These are phyloP conservation scores for Merops nubicus DNA, from an alignment of 2,113 vertebrate species.

Conservation along the genomic window DNA sequence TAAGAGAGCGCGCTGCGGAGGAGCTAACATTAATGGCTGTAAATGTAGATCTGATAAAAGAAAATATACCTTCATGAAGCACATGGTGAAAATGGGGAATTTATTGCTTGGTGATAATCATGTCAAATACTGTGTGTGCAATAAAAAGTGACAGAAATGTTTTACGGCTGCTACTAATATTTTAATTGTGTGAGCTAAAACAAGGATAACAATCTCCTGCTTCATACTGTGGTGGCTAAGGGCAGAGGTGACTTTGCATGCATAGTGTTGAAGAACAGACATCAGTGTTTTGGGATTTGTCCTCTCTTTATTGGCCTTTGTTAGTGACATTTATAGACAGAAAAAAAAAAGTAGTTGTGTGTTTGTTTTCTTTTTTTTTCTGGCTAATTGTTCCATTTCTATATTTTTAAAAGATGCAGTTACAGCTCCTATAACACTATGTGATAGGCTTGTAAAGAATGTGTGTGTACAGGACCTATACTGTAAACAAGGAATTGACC, in stretches of 20 bases:
- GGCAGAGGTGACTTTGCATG: background rate
- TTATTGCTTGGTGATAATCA: background rate
- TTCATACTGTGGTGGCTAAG: background rate
- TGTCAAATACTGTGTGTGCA: background rate
- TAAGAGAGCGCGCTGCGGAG: background rate
- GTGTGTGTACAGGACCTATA: rapidly evolving
- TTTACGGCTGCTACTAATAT: background rate
- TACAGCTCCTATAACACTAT: background rate
- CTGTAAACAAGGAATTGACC: background rate
- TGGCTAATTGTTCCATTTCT: background rate
- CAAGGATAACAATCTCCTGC: background rate
- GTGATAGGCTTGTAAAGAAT: background rate
- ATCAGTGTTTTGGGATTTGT: background rate
- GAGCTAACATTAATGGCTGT: background rate
- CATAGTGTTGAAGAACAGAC: background rate
- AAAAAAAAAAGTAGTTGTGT: background rate
- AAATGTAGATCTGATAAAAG: background rate
- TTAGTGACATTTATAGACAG: background rate
- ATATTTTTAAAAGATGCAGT: background rate
- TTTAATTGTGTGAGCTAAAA: background rate
- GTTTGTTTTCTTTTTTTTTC: too few relatives aligned
- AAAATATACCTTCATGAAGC: background rate
- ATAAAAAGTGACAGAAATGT: background rate
- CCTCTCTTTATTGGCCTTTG: background rate
- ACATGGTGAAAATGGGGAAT: background rate